phyloP scores from a whole-genome alignment of 2,888 invertebrate genomes.

The Cataglyphis cursor region DNA sequence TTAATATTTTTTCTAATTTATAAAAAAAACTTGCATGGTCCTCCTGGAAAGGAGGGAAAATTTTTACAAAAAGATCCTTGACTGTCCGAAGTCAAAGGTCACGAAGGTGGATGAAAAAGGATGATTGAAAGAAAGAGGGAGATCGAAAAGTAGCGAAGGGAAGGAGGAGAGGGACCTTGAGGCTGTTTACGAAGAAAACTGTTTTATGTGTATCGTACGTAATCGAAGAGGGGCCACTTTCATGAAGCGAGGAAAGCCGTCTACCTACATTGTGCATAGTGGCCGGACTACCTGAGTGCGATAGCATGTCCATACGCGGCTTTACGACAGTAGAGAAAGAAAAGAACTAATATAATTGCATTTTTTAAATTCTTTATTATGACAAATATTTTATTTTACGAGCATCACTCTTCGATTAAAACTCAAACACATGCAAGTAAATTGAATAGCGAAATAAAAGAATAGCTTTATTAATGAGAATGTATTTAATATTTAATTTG shows the following conservation, averaged over 20 bases:
- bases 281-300: slow-evolving; percentile 19
- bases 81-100: slow-evolving; percentile 11
- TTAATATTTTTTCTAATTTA: too few relatives aligned
- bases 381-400: not conserved
- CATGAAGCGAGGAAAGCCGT: slow-evolving; percentile 80
- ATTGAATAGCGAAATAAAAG: not conserved
- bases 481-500: not conserved
- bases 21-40: not conserved
- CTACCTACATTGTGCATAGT: slow-evolving; percentile 81
- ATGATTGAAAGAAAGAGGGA: slow-evolving; percentile 31
- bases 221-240: slow-evolving; percentile 70
- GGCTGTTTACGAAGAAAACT: slow-evolving; percentile 66
- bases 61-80: slow-evolving; percentile 29
- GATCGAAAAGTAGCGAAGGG: not conserved
- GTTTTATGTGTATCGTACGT: slow-evolving; percentile 62
- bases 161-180: slow-evolving; percentile 49
- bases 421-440: not conserved
- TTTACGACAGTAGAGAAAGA: not conserved
- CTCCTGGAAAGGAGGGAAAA: not conserved
- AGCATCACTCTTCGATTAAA: not conserved
- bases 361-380: not conserved
- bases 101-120: slow-evolving; percentile 19
- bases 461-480: not conserved
- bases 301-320: not conserved
- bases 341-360: not conserved